These are phyloP conservation scores for Junonia oenone DNA, from an alignment of 2,888 invertebrate species.

Conservation along the genomic window DNA sequence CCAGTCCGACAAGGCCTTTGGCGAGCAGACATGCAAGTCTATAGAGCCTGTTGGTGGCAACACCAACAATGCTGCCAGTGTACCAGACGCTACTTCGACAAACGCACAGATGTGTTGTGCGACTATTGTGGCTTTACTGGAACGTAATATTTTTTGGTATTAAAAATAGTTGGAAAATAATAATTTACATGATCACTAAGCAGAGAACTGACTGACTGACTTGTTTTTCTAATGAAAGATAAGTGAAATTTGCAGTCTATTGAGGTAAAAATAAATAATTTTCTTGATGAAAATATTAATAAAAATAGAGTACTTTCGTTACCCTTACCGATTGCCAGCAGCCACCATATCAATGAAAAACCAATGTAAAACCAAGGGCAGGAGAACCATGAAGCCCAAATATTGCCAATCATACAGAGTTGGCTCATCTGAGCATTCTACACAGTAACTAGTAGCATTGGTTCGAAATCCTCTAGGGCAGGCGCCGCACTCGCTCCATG, in stretches of 20 bases:
- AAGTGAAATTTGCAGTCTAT: too few species aligned
- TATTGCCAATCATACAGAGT: constrained; percentile 95
- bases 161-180: too few species aligned
- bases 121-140: constrained; percentile 86
- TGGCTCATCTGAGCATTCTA: constrained; percentile 86
- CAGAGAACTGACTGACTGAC: too few species aligned
- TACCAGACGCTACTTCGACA: constrained; percentile 88
- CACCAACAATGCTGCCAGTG: constrained; percentile 87
- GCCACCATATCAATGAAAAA: constrained; percentile 93
- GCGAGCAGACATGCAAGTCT: constrained; percentile 87
- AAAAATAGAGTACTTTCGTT: neutral
- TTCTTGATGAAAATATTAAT: neutral
- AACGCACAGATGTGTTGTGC: constrained; percentile 90
- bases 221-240: too few species aligned
- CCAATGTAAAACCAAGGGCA: constrained; percentile 93
- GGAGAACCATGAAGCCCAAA: constrained; percentile 94
- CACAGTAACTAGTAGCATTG: constrained; percentile 86
- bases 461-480: constrained; percentile 91
- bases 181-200: too few species aligned
- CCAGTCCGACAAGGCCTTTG: constrained; percentile 94
- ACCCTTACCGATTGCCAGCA: constrained; percentile 82
- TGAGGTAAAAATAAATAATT: too few species aligned
- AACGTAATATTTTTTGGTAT: constrained; percentile 38
- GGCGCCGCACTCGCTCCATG: constrained; percentile 90
- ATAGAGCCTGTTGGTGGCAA: constrained; percentile 90